These are phyloP conservation scores for Diglossa cyanea DNA, from an alignment of 2,797 vertebrate genomes.

Conservation along the genomic window DNA sequence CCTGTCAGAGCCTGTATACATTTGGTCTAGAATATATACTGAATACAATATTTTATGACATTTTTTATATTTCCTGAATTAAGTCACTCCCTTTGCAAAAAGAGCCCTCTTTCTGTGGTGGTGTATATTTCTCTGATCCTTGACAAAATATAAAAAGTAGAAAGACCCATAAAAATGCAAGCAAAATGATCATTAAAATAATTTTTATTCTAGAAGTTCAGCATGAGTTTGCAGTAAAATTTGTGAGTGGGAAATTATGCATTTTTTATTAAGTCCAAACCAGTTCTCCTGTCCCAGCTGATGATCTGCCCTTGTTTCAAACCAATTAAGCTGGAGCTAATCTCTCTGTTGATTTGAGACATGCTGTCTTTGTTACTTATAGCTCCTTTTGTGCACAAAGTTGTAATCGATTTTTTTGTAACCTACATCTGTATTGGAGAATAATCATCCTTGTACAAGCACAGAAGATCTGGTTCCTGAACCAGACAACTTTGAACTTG, in stretches of 20 bases:
- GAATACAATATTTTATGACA: neutral
- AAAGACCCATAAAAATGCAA: neutral
- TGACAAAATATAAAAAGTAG: neutral
- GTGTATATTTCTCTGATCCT: neutral
- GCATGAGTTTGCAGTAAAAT: neutral
- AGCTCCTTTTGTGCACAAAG: slow-evolving; percentile 31
- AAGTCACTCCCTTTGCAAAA: neutral
- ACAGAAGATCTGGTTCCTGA: neutral
- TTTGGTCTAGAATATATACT: neutral
- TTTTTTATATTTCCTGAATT: neutral
- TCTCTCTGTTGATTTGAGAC: slow-evolving; percentile 54
- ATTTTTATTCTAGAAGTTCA: neutral
- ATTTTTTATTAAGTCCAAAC: slow-evolving; percentile 40
- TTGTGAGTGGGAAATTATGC: neutral
- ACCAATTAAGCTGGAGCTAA: slow-evolving; percentile 52
- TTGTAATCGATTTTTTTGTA: slow-evolving; percentile 46
- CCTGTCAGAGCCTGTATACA: neutral
- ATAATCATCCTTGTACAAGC: slow-evolving; percentile 1
- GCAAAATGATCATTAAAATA: neutral
- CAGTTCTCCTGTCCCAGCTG: slow-evolving; percentile 44
- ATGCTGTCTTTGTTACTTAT: slow-evolving; percentile 39
- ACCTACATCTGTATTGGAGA: slow-evolving; percentile 28
- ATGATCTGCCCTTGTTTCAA: slow-evolving; percentile 59
- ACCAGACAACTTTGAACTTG: slow-evolving; percentile 17
- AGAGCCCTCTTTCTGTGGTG: neutral